These are phyloP conservation scores for Paratrypauchen microcephalus DNA, from an alignment of 2,797 vertebrate genomes.

Conservation along the genomic window DNA sequence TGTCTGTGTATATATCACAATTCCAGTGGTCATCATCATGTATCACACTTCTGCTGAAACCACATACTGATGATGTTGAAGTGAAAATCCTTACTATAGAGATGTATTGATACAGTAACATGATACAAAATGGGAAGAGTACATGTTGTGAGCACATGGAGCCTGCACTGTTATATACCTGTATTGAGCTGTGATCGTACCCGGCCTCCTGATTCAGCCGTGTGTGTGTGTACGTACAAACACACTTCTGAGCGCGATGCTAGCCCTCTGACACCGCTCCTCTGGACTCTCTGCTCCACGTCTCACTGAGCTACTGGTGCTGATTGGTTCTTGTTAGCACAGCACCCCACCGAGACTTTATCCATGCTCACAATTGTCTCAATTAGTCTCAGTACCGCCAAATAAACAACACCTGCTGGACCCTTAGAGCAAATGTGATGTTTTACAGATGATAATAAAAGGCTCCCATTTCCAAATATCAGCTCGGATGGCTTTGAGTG, in stretches of 20 bases:
- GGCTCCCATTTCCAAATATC: background rate
- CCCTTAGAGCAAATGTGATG: conserved; percentile 22
- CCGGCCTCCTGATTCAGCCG: conserved; percentile 32
- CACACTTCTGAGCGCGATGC: conserved; percentile 9
- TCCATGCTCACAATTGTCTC: conserved; percentile 39
- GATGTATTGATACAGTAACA: too few relatives aligned
- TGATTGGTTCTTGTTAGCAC: conserved; percentile 57
- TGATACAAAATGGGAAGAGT: too few relatives aligned
- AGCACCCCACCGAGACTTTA: conserved; percentile 49
- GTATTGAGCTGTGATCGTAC: conserved; percentile 43
- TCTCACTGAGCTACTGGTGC: conserved; percentile 45
- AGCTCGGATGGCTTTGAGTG: background rate
- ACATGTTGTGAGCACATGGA: conserved; percentile 12
- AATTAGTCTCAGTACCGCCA: conserved; percentile 44
- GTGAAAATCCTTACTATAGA: too few relatives aligned
- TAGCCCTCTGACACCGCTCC: conserved; percentile 26
- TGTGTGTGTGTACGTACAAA: conserved; percentile 15
- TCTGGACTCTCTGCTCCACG: conserved; percentile 46
- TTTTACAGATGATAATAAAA: conserved; percentile 8
- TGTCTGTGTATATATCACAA: too few relatives aligned
- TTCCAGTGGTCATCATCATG: too few relatives aligned
- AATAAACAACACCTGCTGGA: conserved; percentile 35
- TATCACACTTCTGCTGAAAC: too few relatives aligned
- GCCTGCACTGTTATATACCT: conserved; percentile 32
- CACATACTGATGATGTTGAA: too few relatives aligned